Evolutionary conservation across 2,888 invertebrate species (phyloP), one percentile per base, ranked within the genome.

Genomic region (Euplagia quadripunctaria): DNA sequence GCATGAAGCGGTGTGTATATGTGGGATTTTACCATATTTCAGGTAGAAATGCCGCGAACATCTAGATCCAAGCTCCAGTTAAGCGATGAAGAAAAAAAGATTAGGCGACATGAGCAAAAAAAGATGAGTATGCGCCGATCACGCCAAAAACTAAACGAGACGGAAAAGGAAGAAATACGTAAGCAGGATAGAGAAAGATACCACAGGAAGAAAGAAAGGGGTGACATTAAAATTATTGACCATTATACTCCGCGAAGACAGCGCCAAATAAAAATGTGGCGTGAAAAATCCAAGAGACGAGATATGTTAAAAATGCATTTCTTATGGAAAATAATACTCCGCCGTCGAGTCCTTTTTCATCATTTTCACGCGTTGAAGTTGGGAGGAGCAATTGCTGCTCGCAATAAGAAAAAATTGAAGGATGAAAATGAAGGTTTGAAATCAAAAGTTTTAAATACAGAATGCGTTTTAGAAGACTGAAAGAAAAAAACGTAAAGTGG

Each of bases 31-130:
- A 8, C 31, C 14, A 8, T 63, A 41, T 63, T 63, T 63, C 63
- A 63, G 63, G 41, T 41, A 75, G 42, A 68, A 42, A 58, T 68
- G 58, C 68, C 55, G 12, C 41, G 75, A 66, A 74, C 64, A 64
- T 64, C 14, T 41, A 14, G 72, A 72, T 67, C 71, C 5, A 74
- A 58, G 63, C 51, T 61, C 16, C 58, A 78, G 63, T 43, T 76
- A 42, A 73, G 70, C n/a, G 74, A 76, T n/a, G 71, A 74, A 74
- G 72, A 78, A 64, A 79, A 76, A 71, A 79, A 75, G 69, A 72
- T 55, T 61, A 61, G 72, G 41, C 64, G 79, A n/a, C 76, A 72
- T 41, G 79, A 79, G 52, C 79, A 79, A 58, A 79, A 79, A 72
- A 79, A 77, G 58, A 61, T 74, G 17, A 79, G 77, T 64, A 77